These are phyloP conservation scores for Drosophila pectinifera DNA, from an alignment of 1,140 invertebrate genomes.

Conservation along the genomic window DNA sequence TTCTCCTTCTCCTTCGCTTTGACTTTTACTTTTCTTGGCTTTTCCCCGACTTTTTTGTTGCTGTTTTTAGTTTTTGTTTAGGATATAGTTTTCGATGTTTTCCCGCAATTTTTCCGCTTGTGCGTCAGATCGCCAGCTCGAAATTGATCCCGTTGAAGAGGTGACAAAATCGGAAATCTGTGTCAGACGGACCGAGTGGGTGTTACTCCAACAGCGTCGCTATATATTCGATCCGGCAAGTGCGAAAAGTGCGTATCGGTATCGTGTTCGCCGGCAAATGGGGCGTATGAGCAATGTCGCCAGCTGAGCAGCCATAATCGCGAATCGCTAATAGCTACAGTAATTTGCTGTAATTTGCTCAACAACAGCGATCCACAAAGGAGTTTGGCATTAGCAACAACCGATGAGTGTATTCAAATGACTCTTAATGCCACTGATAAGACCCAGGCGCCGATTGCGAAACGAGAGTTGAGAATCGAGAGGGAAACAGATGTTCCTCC, in stretches of 20 bases:
- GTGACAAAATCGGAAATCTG: slow-evolving; percentile 21
- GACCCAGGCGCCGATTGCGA: slow-evolving; percentile 13
- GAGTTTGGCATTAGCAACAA: slow-evolving; percentile 22
- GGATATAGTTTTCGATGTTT: slow-evolving; percentile 14
- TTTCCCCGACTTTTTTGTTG: background rate
- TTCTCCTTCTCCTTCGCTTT: slow-evolving; percentile 1
- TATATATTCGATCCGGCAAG: background rate
- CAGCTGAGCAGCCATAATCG: background rate
- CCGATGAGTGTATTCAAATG: slow-evolving; percentile 28
- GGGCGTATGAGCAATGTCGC: slow-evolving; percentile 56
- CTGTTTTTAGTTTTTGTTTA: slow-evolving; percentile 15
- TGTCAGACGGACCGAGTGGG: slow-evolving; percentile 25
- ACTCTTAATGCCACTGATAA: slow-evolving; percentile 16
- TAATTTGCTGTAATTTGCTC: slow-evolving; percentile 64
- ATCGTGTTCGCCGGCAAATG: slow-evolving; percentile 37
- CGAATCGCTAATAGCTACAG: slow-evolving; percentile 10
- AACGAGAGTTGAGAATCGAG: background rate
- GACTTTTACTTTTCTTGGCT: slow-evolving; percentile 5
- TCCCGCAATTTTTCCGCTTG: slow-evolving; percentile 1
- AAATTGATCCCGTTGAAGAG: slow-evolving; percentile 51
- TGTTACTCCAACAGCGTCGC: no score
- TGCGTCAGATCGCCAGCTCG: slow-evolving; percentile 29
- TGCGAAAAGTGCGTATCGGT: slow-evolving; percentile 20
- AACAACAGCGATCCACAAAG: slow-evolving; percentile 40
- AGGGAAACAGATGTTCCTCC: slow-evolving; percentile 23